Percentiles rank a stretch among this genome's conserved stretches.
Conservation (phyloP, 2,797 vertebrate species). For the Alcedo quadribrachys region DNA sequence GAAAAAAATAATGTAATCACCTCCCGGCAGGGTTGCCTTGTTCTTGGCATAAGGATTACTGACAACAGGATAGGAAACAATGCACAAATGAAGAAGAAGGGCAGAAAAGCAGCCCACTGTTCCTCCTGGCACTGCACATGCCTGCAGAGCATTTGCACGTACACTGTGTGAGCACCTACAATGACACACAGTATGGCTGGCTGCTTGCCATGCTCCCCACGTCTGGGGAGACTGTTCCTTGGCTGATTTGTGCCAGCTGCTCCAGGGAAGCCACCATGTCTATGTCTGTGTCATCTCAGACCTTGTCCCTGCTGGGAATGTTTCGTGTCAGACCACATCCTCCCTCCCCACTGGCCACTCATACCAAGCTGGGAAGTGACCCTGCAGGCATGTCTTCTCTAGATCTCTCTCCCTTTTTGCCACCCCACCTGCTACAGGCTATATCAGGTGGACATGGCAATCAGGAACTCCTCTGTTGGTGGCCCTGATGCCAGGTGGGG, state of each 20-base stretch:
- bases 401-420: neutral
- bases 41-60: constrained; percentile 12
- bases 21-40: neutral
- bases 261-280: neutral
- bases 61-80: constrained; percentile 9
- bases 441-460: accelerated
- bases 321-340: accelerated
- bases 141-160: neutral
- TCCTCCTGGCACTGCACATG: neutral
- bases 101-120: neutral
- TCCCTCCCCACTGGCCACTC: neutral
- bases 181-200: accelerated
- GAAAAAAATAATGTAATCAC: constrained; percentile 48
- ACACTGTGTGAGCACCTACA: neutral
- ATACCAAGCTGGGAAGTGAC: neutral
- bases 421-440: neutral
- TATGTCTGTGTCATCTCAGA: neutral
- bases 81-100: neutral
- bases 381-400: neutral
- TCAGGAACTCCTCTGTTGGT: neutral
- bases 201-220: neutral
- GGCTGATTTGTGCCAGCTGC: neutral
- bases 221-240: neutral
- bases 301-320: neutral
- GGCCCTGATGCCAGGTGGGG: neutral